A percentile compares a stretch with the other conserved stretches of the same genome.
phyloP scores from a whole-genome alignment of 2,113 vertebrate genomes.

The Phoxinus phoxinus region DNA sequence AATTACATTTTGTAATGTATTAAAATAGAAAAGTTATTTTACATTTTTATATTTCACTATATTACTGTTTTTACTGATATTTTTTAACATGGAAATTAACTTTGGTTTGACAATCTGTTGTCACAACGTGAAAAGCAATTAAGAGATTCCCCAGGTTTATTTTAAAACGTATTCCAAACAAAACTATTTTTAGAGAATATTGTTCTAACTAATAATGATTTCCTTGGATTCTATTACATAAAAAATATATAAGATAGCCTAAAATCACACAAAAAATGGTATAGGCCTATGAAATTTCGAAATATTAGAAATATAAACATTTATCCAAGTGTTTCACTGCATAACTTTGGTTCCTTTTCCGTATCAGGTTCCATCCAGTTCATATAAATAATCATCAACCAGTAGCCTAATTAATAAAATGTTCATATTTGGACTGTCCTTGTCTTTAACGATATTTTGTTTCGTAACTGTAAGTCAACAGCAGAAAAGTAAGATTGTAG shows the following conservation, averaged over 20 bases:
- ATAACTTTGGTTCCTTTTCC: too few species aligned
- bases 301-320: background rate
- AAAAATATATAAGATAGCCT: background rate
- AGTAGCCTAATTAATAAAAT: too few species aligned
- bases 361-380: background rate
- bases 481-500: too few species aligned
- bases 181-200: too few species aligned
- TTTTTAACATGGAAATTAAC: too few species aligned
- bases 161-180: too few species aligned
- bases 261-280: background rate
- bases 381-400: background rate
- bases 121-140: too few species aligned
- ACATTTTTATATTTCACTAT: background rate
- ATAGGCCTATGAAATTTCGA: background rate
- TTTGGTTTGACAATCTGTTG: too few species aligned
- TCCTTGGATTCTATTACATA: too few species aligned
- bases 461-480: background rate
- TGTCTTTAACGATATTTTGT: background rate
- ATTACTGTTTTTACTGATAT: background rate
- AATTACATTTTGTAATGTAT: background rate
- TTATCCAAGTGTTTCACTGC: background rate
- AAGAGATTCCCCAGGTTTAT: too few species aligned
- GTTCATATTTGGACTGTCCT: background rate
- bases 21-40: background rate
- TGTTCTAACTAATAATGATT: too few species aligned